phyloP scores from a whole-genome alignment of 2,113 vertebrate species.

The Papio anubis region DNA sequence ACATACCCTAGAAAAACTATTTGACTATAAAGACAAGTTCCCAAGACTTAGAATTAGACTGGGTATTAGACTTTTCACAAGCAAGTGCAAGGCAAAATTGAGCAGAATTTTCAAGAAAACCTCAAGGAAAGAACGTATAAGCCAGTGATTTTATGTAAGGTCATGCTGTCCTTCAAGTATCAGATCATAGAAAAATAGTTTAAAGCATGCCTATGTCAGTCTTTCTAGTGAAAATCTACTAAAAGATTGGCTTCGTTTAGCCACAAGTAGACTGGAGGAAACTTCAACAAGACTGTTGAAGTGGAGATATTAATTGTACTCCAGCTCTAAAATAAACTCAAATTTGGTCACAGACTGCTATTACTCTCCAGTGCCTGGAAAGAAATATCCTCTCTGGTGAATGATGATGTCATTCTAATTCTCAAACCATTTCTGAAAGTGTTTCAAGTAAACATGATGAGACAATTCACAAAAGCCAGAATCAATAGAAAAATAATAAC shows the following conservation, averaged over 20 bases:
- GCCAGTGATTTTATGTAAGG: not conserved
- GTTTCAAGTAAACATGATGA: not conserved
- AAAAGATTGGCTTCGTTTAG: not conserved
- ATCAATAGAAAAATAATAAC: constrained; percentile 3
- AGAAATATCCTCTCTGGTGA: not conserved
- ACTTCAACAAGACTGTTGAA: not conserved
- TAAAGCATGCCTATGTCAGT: not conserved
- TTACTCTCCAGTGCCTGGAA: not conserved
- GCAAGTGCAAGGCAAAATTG: not conserved
- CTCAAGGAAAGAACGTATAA: not conserved
- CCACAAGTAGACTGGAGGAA: not conserved
- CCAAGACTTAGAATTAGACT: not conserved
- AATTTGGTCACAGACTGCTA: not conserved
- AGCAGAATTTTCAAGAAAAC: not conserved
- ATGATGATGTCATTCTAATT: not conserved
- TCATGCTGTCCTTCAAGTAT: not conserved
- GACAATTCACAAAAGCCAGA: not conserved
- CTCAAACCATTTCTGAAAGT: not conserved
- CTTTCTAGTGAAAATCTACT: not conserved
- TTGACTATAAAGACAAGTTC: not conserved
- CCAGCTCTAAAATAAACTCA: not conserved
- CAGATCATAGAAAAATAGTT: not conserved
- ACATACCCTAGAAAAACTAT: not conserved
- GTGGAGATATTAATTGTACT: not conserved
- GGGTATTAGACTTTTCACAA: not conserved